phyloP scores from a whole-genome alignment of 2,888 invertebrate species.

The Agapostemon virescens region DNA sequence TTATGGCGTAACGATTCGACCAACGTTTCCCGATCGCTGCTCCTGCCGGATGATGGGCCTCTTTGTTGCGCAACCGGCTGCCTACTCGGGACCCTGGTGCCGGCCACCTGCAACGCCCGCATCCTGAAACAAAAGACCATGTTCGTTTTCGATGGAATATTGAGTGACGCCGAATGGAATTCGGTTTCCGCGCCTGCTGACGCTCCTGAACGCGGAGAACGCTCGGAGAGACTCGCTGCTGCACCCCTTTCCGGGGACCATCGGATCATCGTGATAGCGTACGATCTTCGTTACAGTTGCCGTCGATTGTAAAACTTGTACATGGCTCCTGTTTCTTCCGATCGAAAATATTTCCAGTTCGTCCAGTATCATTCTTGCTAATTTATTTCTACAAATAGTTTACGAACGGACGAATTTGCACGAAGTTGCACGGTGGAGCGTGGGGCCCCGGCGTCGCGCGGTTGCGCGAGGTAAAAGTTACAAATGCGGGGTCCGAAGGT shows the following conservation, averaged over 20 bases:
- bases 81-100: constrained; percentile 41
- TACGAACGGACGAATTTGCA: background rate
- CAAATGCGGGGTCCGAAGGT: constrained; percentile 5
- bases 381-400: too few relatives aligned
- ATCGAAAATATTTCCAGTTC: too few relatives aligned
- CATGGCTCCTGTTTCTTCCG: background rate
- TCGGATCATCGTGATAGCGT: background rate
- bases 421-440: background rate
- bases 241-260: constrained; percentile 6
- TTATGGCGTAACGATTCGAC: constrained; percentile 64
- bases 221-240: background rate
- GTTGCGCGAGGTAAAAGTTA: background rate
- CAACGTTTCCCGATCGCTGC: constrained; percentile 49
- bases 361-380: too few relatives aligned
- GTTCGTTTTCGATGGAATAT: constrained; percentile 69
- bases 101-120: constrained; percentile 71
- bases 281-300: background rate
- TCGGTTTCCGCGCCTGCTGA: constrained; percentile 67
- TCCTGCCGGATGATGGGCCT: constrained; percentile 48
- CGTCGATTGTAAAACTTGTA: too few relatives aligned
- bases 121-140: constrained; percentile 71
- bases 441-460: background rate
- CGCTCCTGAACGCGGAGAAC: constrained; percentile 45
- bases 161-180: constrained; percentile 73
- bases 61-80: constrained; percentile 63